Evolutionary conservation across 2,888 invertebrate species (phyloP).

Genomic region (Andrena dorsata): DNA sequence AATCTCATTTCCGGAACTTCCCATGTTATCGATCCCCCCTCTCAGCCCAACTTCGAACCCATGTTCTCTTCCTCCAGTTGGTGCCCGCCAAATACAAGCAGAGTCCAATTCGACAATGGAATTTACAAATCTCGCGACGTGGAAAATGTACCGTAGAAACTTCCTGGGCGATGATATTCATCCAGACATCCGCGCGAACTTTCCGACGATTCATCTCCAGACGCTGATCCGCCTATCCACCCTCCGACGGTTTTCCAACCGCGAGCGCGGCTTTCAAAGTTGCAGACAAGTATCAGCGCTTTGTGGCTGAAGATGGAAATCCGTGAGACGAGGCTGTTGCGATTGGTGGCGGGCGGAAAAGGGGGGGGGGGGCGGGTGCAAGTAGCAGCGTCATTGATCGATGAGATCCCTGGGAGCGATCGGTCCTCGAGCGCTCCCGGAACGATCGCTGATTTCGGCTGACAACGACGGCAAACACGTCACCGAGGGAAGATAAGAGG

Average conservation of each 20-base stretch:
- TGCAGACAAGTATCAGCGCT: conserved; percentile 29
- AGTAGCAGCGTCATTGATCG: conserved; percentile 55
- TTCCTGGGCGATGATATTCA: conserved; percentile 27
- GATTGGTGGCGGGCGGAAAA: conserved; percentile 45
- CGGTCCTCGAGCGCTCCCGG: conserved; percentile 42
- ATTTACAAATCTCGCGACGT: conserved; percentile 10
- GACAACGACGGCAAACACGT: conserved; percentile 58
- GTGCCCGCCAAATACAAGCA: background rate
- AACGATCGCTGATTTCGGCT: conserved; percentile 50
- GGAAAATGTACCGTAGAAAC: conserved; percentile 20
- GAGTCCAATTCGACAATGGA: conserved; percentile 5
- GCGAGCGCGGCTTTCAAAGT: conserved; percentile 1
- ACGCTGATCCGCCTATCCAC: conserved; percentile 31
- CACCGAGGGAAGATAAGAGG: conserved; percentile 47
- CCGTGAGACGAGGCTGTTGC: conserved; percentile 23
- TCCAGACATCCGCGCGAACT: conserved; percentile 1
- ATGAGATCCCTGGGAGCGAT: conserved; percentile 68
- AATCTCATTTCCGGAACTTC: background rate
- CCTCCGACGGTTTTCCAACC: conserved; percentile 15
- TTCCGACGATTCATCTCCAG: conserved; percentile 34
- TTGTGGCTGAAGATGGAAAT: conserved; percentile 49
- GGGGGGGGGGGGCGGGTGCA: conserved; percentile 6
- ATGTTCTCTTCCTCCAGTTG: background rate
- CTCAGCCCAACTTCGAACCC: background rate
- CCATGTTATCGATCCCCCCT: background rate